Base-by-base conservation (phyloP, 2,888 invertebrate genomes). In the Rotaria magnacalcarata region DNA sequence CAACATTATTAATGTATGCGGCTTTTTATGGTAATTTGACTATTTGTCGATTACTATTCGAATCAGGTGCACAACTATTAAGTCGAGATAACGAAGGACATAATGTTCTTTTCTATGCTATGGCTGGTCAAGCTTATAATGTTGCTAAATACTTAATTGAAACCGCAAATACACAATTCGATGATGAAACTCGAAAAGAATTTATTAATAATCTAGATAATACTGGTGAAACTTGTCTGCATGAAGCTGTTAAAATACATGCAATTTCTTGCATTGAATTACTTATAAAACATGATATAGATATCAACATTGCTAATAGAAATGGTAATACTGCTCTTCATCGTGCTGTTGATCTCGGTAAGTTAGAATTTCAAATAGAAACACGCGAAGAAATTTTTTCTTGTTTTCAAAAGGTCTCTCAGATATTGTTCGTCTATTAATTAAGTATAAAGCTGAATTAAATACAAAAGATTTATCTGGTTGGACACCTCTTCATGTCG, bases 401-500 rank as follows among this genome's bases (percentile, higher is more conserved):
- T 56, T 24, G 7, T 56, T 56, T 10, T 56, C 21, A 67, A 67
- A 19, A 67, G 67, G 67, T 19, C 34, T n/a, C 34, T 34, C 85
- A 50, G 86, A 85, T 54, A 86, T 86, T 19, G 56, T 86, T 7
- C 54, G 75, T n/a, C 27, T 85, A 50, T 43, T 86, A 21, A n/a
- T 86, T 14, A 52, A 47, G 27, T 56, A 86, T 56, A 86, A 86
- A 50, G 43, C 41, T 8, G 43, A 75, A 5, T 24, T 85, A n/a
- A 86, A 86, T 60, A 85, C 74, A 24, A 56, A 41, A 58, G 85
- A 86, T 84, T 41, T 11, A 84, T 85, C 58, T 34, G 86, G 86
- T 34, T 85, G 75, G 94, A 94, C 87, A 94, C 95, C 86, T 94
- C 90, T 96, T 94, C 92, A 92, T 90, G 89, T 91, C 88, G 92